Evolutionary conservation across 92 coral and sea anemone species (phyloP).

Genomic region (Phenganax subtilis): DNA sequence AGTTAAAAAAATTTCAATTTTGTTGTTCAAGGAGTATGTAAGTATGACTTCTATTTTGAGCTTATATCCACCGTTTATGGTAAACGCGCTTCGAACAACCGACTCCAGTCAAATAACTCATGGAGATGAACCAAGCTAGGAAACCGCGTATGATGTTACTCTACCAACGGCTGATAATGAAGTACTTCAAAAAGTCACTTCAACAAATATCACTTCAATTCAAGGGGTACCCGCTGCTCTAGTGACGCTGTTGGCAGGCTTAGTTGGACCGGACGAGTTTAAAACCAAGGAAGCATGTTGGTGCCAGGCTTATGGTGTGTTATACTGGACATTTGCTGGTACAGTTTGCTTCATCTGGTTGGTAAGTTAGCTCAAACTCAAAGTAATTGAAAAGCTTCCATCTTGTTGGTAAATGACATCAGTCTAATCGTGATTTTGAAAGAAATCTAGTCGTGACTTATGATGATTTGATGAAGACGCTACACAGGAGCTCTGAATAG

Average conservation of each 20-base stretch:
- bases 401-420: too few relatives aligned
- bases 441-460: neutral
- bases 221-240: conserved; percentile 17
- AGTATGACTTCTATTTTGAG: too few relatives aligned
- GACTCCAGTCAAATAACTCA: neutral
- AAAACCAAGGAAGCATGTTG: conserved; percentile 32
- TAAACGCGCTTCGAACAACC: too few relatives aligned
- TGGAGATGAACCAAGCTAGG: neutral
- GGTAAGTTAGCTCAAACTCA: neutral
- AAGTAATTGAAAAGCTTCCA: too few relatives aligned
- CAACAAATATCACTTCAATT: neutral
- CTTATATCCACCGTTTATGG: too few relatives aligned
- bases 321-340: conserved; percentile 28
- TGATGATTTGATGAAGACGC: neutral
- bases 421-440: neutral
- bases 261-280: conserved; percentile 7
- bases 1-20: too few relatives aligned
- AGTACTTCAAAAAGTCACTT: neutral
- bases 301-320: conserved; percentile 17
- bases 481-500: neutral
- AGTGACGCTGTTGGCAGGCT: conserved; percentile 1
- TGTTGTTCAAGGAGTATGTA: too few relatives aligned
- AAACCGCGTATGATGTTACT: neutral
- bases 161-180: neutral
- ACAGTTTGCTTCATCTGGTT: neutral